Conservation (phyloP, 2,797 vertebrate genomes). For the Pangasius larnaudii region DNA sequence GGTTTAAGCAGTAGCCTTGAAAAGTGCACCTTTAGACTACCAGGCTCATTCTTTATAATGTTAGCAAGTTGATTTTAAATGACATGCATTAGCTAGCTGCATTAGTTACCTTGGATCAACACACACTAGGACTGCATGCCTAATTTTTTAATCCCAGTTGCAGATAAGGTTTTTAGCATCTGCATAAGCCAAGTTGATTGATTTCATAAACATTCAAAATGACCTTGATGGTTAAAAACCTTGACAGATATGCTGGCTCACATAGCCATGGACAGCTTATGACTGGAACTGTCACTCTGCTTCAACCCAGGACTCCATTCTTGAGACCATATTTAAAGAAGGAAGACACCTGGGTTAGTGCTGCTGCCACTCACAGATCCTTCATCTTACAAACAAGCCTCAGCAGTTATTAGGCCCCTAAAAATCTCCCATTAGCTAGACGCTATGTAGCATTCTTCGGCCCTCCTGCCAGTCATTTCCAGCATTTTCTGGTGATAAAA, state of each 20-base stretch:
- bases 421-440: slow-evolving; percentile 59
- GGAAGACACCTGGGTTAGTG: background rate
- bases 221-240: background rate
- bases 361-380: background rate
- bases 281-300: background rate
- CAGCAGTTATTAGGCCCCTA: slow-evolving; percentile 49
- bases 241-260: background rate
- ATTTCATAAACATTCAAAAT: slow-evolving; percentile 12
- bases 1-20: background rate
- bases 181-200: background rate
- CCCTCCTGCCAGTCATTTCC: slow-evolving; percentile 58
- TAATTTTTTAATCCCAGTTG: background rate
- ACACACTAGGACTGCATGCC: background rate
- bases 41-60: background rate
- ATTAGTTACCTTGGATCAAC: background rate
- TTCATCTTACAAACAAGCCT: slow-evolving; percentile 16
- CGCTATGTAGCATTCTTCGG: slow-evolving; percentile 60
- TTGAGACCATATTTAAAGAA: background rate
- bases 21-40: background rate
- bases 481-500: slow-evolving; percentile 51
- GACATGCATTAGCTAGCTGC: background rate
- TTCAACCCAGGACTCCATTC: background rate
- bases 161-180: background rate
- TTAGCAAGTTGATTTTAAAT: background rate
- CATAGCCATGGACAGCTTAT: background rate